These are phyloP conservation scores for Pogonognathellus flavescens DNA, from an alignment of 1,140 invertebrate species.

Conservation along the genomic window DNA sequence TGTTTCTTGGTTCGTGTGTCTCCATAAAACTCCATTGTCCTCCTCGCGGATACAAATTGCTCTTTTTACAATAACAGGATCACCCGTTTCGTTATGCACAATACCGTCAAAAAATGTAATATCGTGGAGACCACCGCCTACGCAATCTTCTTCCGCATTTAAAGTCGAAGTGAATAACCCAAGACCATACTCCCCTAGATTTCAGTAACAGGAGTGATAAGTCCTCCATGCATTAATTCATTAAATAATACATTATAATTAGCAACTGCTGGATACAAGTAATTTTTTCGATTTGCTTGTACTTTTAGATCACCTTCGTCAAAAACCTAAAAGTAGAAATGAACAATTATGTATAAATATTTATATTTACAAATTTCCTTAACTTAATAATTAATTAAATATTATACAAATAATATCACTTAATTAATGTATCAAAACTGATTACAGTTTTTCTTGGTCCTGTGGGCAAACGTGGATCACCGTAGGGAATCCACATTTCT, in stretches of 20 bases:
- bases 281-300: too few species aligned
- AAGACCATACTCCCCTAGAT: not conserved
- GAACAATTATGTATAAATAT: not conserved
- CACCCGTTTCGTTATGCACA: not conserved
- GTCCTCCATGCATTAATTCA: too few species aligned
- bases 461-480: too few species aligned
- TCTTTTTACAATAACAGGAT: not conserved
- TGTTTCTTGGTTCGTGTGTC: constrained; percentile 25
- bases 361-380: not conserved
- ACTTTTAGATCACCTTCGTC: too few species aligned
- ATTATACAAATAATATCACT: too few species aligned
- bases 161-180: not conserved
- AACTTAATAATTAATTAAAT: too few species aligned
- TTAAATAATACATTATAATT: too few species aligned
- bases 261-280: too few species aligned
- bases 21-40: constrained; percentile 50
- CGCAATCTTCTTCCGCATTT: not conserved
- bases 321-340: not conserved
- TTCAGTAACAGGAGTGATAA: too few species aligned
- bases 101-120: not conserved
- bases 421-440: too few species aligned
- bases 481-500: too few species aligned
- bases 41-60: not conserved
- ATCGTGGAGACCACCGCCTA: too few species aligned
- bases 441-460: not conserved